phyloP scores from a whole-genome alignment of 2,888 invertebrate genomes.

The Seira ritae region DNA sequence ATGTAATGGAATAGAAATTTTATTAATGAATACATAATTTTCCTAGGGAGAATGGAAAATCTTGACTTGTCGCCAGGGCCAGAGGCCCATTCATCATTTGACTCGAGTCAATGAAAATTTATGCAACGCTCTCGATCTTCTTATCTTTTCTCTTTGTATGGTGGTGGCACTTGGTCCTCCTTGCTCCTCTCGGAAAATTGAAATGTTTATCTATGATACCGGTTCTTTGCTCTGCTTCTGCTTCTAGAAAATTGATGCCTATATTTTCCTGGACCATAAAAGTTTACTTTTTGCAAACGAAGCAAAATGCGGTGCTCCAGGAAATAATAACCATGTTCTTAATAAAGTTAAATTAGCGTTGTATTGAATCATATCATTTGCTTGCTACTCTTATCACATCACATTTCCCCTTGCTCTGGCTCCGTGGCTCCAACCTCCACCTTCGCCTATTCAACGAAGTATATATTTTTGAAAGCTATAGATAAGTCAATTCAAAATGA shows the following conservation, averaged over 20 bases:
- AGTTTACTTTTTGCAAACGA: background rate
- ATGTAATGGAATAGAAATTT: background rate
- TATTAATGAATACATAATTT: background rate
- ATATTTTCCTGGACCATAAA: too few relatives aligned
- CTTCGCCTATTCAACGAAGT: too few relatives aligned
- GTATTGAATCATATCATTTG: too few relatives aligned
- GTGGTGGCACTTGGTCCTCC: background rate
- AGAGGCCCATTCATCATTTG: background rate
- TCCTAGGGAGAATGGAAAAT: background rate
- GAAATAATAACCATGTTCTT: background rate
- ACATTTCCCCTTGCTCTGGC: background rate
- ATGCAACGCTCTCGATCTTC: background rate
- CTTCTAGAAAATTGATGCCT: background rate
- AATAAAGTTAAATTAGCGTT: background rate
- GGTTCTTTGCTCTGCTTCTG: background rate
- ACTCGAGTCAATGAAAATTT: background rate
- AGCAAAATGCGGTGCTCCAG: background rate
- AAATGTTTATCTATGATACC: constrained; percentile 17
- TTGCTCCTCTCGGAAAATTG: constrained; percentile 28
- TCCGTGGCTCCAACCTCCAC: background rate
- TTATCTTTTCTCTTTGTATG: background rate
- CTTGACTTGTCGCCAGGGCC: background rate
- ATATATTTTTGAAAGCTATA: too few relatives aligned
- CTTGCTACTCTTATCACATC: too few relatives aligned
- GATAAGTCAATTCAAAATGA: too few relatives aligned